Base-by-base conservation (phyloP, 2,888 invertebrate species). In the Pollenia labialis region DNA sequence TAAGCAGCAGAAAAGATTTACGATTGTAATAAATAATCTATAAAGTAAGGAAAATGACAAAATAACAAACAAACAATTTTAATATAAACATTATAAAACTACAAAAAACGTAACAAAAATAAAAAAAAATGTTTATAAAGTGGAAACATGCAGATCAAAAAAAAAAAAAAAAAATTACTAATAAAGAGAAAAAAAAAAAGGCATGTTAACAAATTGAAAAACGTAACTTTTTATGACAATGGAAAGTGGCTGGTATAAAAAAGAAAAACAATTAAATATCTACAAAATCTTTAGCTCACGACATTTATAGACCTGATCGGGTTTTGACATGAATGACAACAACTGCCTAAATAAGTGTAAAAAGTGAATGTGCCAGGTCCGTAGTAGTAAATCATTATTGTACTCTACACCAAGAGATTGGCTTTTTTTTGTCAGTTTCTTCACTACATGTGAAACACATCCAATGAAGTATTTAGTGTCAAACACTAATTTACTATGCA, bases 11-110 rank as follows among this genome's bases (percentile, higher is more conserved):
- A 12, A 52, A 77, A 79, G 85, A 81, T 85, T 82, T 85, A 85
- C 85, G 81, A 82, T 79, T 74, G 81, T 74, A 52, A 74, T 79
- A 85, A 85, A 85, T 79, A 79, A 79, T 85, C 52, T 60, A 46
- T 66, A 23, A 66, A 64, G 7, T 56, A 50, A 48, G 11, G 40
- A 60, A 44, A 72, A 23, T 64, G 46, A 62, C n/a, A 66, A 66
- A 71, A 46, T 16, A 54, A 74, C 32, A 23, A 56, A 66, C 40
- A 72, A 72, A 56, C 6, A 16, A 40, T 16, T 48, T 58, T 44
- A 44, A 68, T 23, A 32, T n/a, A 52, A 69, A 52, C 50, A 68
- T 18, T 50, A 48, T 66, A n/a, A 69, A 69, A 52, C 6, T 50
- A 14, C 32, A 12, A 12, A 66, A 64, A 64, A 42, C 8, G 12